Conservation (phyloP, 2,888 invertebrate species). For the Macropis europaea region DNA sequence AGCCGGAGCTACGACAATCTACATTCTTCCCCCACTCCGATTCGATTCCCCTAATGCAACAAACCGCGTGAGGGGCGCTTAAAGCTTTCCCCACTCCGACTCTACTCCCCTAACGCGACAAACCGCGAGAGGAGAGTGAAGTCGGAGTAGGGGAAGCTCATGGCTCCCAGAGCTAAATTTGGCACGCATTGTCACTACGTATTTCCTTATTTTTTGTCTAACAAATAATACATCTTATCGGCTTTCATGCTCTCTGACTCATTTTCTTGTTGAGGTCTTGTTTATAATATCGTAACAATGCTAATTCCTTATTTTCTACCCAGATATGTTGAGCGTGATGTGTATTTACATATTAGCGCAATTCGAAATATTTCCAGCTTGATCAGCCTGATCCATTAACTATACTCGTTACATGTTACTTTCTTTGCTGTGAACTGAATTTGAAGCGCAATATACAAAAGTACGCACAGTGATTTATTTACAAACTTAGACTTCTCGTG, state of each 20-base stretch:
- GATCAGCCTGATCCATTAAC: not conserved
- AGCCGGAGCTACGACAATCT: too few species aligned
- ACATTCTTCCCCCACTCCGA: too few species aligned
- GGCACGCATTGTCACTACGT: too few species aligned
- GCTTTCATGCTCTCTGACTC: not conserved
- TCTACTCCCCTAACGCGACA: too few species aligned
- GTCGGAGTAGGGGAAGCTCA: too few species aligned
- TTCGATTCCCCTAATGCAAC: too few species aligned
- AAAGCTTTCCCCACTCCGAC: too few species aligned
- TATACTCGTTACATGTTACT: not conserved
- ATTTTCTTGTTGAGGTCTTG: not conserved
- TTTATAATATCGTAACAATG: not conserved
- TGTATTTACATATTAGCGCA: constrained; percentile 29
- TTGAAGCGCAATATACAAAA: constrained; percentile 10
- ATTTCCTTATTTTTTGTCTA: constrained; percentile 20
- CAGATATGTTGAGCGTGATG: constrained; percentile 34
- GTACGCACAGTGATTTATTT: constrained; percentile 19
- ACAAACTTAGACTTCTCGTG: constrained; percentile 77
- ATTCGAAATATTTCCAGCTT: not conserved
- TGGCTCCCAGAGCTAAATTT: too few species aligned
- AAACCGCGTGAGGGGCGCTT: too few species aligned
- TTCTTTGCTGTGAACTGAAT: not conserved
- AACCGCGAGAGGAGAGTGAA: too few species aligned
- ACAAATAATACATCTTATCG: not conserved
- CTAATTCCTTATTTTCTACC: constrained; percentile 9